Base-by-base conservation (phyloP, 2,113 vertebrate genomes). In the Toxotes jaculatrix region DNA sequence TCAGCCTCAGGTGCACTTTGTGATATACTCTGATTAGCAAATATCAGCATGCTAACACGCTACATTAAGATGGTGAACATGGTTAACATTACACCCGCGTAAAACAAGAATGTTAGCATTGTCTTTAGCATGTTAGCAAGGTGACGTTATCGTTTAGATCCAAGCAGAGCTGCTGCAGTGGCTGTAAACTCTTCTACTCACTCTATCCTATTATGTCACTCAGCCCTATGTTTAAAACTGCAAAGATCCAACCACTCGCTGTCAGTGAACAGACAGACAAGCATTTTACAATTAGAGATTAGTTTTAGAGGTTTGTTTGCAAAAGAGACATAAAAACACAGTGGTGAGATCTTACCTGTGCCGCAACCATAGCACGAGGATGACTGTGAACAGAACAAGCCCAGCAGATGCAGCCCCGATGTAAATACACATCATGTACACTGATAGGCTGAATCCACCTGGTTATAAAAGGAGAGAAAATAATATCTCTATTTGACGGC, bases 341-440 rank as follows among this genome's bases (percentile, higher is more conserved):
- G 9, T 32, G 27, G 27, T 38, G 32, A 36, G 38, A 32, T 47
- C 75, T 65, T 82, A 95, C 95, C 90, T 95, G 79, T 77, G 85
- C 60, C 75, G 88, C 65, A 90, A 69, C 4, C 60, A 79, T 12
- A 94, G 11, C 21, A 92, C 75, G 75, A 93, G 2, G 42, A 92
- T 80, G 40, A 75, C 55, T 7, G 72, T 31, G n/a, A 95, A 70
- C 6, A 96, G 82, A 63, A 90, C 5, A 0, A 93, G 62, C 17
- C 57, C 91, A 31, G 90, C 86, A 45, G 77, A 74, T 76, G 90
- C 95, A 51, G 70, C 80, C 49, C 85, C 94, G 11, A 88, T 85
- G 84, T 94, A 95, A 55, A 95, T 84, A 36, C 89, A 95, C 79
- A 92, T 89, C 87, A 92, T 84, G 74, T 91, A 85, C 42, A 74